Evolutionary conservation across 2,888 invertebrate genomes (phyloP).

Genomic region (Nemotelus pantherinus): DNA sequence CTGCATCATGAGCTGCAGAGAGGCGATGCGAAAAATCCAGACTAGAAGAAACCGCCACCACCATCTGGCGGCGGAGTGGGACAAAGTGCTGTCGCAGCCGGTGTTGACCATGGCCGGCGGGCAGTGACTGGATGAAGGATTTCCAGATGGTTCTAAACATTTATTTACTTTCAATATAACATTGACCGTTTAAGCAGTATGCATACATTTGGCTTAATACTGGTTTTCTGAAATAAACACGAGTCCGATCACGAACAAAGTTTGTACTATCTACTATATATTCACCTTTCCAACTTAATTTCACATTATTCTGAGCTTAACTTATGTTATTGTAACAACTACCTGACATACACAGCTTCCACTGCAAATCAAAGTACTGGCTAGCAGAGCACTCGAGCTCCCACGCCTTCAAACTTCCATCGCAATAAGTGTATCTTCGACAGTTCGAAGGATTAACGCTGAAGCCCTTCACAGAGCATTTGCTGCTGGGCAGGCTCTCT

Average conservation of each 20-base stretch:
- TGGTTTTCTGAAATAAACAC: slow-evolving; percentile 22
- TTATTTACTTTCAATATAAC: too few species aligned
- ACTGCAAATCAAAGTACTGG: background rate
- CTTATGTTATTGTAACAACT: background rate
- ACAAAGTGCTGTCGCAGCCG: slow-evolving; percentile 64
- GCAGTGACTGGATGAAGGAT: slow-evolving; percentile 78
- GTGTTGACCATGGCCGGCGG: slow-evolving; percentile 73
- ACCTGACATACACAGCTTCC: background rate
- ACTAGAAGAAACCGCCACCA: slow-evolving; percentile 59
- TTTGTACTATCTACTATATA: too few species aligned
- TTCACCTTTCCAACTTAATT: too few species aligned
- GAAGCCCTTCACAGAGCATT: background rate
- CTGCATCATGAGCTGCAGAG: too few species aligned
- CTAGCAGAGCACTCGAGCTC: background rate
- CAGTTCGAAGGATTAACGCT: background rate
- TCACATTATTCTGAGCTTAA: too few species aligned
- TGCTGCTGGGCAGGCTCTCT: too few species aligned
- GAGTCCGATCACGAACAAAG: background rate
- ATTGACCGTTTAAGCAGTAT: too few species aligned
- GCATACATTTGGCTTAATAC: background rate
- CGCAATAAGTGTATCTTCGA: background rate
- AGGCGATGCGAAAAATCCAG: too few species aligned
- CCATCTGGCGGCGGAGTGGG: slow-evolving; percentile 60
- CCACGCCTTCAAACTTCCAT: background rate
- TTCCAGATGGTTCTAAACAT: slow-evolving; percentile 79